phyloP scores from a whole-genome alignment of 2,113 vertebrate species.

The Dicrurus megarhynchus region DNA sequence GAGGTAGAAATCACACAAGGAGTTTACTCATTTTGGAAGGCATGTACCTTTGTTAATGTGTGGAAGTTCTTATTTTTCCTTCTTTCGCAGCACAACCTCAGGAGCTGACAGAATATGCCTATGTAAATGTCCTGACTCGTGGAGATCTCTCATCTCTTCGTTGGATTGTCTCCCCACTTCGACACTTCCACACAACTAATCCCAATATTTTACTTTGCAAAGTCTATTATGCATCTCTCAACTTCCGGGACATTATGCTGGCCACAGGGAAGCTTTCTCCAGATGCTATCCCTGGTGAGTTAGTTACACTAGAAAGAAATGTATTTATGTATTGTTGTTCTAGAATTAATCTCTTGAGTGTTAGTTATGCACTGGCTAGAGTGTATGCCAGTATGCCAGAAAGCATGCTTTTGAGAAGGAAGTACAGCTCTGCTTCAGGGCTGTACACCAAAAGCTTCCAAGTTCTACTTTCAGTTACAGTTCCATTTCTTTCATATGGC shows the following conservation, averaged over 20 bases:
- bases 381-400: background rate
- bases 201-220: conserved; percentile 77
- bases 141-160: conserved; percentile 92
- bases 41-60: background rate
- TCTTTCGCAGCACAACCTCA: conserved; percentile 71
- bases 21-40: background rate
- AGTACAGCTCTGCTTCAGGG: background rate
- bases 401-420: background rate
- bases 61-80: background rate
- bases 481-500: background rate
- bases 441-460: background rate
- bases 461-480: background rate
- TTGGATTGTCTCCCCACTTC: conserved; percentile 90
- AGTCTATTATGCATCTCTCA: conserved; percentile 90
- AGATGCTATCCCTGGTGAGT: conserved; percentile 91
- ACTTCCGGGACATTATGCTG: conserved; percentile 96
- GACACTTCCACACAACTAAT: conserved; percentile 60
- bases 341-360: background rate
- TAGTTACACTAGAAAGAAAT: background rate
- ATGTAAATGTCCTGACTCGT: conserved; percentile 87
- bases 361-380: background rate
- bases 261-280: conserved; percentile 94
- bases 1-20: background rate
- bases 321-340: background rate
- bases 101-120: conserved; percentile 84